Base-by-base conservation (phyloP, 2,888 invertebrate genomes). In the Scaptomyza polygonia region DNA sequence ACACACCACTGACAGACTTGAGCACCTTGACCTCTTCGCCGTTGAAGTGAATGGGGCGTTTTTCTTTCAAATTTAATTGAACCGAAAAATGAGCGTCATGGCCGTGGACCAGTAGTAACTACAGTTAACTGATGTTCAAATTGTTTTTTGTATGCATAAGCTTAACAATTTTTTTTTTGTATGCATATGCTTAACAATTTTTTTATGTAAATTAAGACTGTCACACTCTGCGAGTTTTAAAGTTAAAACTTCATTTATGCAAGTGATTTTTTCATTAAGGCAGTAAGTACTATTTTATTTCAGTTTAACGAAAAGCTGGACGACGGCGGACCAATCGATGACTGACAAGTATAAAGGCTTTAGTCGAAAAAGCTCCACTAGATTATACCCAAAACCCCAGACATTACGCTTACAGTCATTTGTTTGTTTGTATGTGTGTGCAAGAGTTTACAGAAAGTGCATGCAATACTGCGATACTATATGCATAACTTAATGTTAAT, bases 1-100 rank as follows among this genome's bases (percentile, higher is more conserved):
- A 72, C 25, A 34, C 27, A 52, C 42, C 39, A 14, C 51, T 48
- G 43, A 61, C 54, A 64, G 56, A 65, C 51, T 55, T 61, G 65
- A 59, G 68, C 68, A 80, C 87, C 82, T 84, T 83, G 87, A 83
- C 87, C 82, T 78, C 77, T 52, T 56, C 52, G 47, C 29, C 16
- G 43, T 25, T 48, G 43, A 34, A 61, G 67, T 63, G 49, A 59
- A 61, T 71, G 67, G 59, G 72, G 74, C 72, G 71, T 64, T 71
- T 84, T 71, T 68, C 63, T 65, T 67, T 64, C 65, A 71, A 71
- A 77, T 72, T 68, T 58, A 83, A 70, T 59, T 70, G 73, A 80
- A 72, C 69, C 59, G 51, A 59, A 62, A 73, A 71, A 77, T 78
- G 73, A 72, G 67, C 72, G 72, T 80, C 70, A 58, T 44, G 58